phyloP scores from a whole-genome alignment of 1,140 invertebrate genomes.

The Solenopsis invicta region DNA sequence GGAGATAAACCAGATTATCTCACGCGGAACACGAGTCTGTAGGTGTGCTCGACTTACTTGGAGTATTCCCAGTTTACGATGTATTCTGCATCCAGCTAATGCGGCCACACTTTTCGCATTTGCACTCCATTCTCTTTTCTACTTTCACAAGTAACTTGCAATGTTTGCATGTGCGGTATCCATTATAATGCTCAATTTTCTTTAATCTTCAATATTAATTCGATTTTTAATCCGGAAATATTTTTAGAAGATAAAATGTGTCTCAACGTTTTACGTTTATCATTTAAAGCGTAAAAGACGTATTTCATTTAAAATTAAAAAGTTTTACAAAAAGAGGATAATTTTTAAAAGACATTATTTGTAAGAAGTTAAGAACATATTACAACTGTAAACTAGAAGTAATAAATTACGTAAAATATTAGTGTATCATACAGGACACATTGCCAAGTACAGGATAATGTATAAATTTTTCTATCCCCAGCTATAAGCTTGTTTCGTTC shows the following conservation, averaged over 20 bases:
- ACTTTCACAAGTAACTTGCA: neutral
- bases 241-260: neutral
- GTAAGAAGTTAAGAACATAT: neutral
- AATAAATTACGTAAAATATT: neutral
- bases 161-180: neutral
- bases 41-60: neutral
- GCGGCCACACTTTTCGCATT: neutral
- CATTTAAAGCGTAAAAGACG: neutral
- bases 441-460: conserved; percentile 1
- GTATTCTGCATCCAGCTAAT: conserved; percentile 2
- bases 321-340: neutral
- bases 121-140: neutral
- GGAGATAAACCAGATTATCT: conserved; percentile 47
- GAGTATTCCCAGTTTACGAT: conserved; percentile 7
- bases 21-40: neutral
- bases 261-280: neutral
- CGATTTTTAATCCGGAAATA: neutral
- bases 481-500: neutral
- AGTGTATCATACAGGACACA: neutral
- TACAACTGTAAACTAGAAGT: neutral
- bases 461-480: neutral
- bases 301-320: neutral
- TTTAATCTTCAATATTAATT: neutral
- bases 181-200: neutral
- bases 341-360: neutral